Base-by-base conservation (phyloP, 2,888 invertebrate species). In the Pseudococcus jackbeardsleyi region DNA sequence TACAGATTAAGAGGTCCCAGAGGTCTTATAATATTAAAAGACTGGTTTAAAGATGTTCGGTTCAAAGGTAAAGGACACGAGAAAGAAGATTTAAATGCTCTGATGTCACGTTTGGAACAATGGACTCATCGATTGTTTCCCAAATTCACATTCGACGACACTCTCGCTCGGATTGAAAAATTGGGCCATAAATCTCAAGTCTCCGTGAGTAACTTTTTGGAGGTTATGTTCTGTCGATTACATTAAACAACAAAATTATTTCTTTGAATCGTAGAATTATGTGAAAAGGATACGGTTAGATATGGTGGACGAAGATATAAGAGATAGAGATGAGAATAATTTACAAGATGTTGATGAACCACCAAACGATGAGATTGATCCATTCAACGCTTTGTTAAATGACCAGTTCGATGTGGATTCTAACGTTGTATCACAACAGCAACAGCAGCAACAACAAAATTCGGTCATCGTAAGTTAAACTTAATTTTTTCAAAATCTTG, bases 81-180 rank as follows among this genome's bases (percentile, higher is more conserved):
- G 92, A 94, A 94, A 90, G 93, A 95, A 86, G 98, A 99, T 92
- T 92, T 99, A 64, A 94, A 96, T 90, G 92, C 94, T 89, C 92
- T 98, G 0, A 93, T 99, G 92, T 95, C 95, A 88, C 95, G 94
- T 89, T 91, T 98, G 88, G 97, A 98, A 90, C 97, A 98, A 91
- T 99, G 99, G 99, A 96, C 95, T 0, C 98, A 98, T 92, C 93
- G 98, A 85, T 92, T 99, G 90, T 98, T 95, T 92, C 98, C 99
- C 0, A 96, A 96, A 91, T 95, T 95, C 91, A 94, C 95, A 17
- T 99, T 98, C 92, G 96, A 96, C 91, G 97, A 98, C 91, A 95
- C 96, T 89, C 92, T 98, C 4, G 93, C 93, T n/a, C 94, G 94
- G 91, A 92, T 95, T 26, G 98, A 98, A 91, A 94, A 94, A 89